Base-by-base conservation (phyloP, 2,113 vertebrate species). In the Ammodytes dubius region DNA sequence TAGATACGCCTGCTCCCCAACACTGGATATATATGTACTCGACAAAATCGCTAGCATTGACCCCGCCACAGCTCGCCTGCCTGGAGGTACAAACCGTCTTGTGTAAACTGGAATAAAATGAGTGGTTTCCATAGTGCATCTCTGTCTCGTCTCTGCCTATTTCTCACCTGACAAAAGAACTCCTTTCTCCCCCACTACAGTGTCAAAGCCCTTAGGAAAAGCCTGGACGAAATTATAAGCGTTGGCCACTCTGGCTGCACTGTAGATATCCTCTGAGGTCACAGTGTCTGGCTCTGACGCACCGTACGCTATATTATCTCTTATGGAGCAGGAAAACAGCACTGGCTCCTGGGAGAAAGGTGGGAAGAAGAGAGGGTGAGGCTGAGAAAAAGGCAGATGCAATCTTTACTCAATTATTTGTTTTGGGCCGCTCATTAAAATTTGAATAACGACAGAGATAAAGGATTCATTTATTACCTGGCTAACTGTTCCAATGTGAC, bases 241-340 rank as follows among this genome's bases (percentile, higher is more conserved):
- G 0, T 99, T 99, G 84, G 98, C 97, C 56, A 96, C 92, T 70
- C 95, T 93, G 0, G 98, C 98, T 52, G 96, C 97, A 42, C 82
- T 95, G 79, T 96, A 89, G 81, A 99, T 94, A 57, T 99, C 96
- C 81, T 95, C 91, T 6, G 87, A 58, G 1, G 95, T 97, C 88
- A 99, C 97, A 0, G 79, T 73, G n/a, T 93, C 91, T 1, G 96
- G 96, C 60, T 96, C 90, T 4, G 90, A 83, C 0, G 97, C 97
- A n/a, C 97, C 98, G 1, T 99, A 99, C 0, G 98, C 96, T 10
- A 99, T 99, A 87, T 99, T 99, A 86, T 99, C 97, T 76, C 96
- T 96, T n/a, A 99, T 95, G 3, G 98, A 99, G 78, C 96, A 98
- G 19, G 98, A 99, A 85, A 99, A 99, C 64, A 99, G 93, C 81